phyloP scores from a whole-genome alignment of 2,888 invertebrate genomes.

The Pinctada fucata region DNA sequence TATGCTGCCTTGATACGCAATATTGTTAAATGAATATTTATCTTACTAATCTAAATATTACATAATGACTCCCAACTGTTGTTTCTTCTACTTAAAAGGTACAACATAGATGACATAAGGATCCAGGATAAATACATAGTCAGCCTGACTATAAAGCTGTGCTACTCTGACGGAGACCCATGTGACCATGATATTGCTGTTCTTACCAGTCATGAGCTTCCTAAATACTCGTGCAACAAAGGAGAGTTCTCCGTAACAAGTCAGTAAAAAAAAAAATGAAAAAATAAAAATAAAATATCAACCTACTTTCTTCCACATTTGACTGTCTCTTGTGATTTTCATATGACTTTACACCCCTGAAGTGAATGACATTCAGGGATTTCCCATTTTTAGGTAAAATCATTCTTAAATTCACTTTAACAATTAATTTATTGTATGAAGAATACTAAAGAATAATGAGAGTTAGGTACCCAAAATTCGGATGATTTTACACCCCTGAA shows the following conservation, averaged over 20 bases:
- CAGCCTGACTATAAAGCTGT: slow-evolving; percentile 25
- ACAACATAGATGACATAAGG: slow-evolving; percentile 24
- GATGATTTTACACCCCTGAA: too few relatives aligned
- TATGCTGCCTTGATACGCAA: too few relatives aligned
- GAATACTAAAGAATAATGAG: too few relatives aligned
- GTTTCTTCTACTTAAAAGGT: background rate
- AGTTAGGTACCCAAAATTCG: too few relatives aligned
- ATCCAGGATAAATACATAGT: slow-evolving; percentile 3
- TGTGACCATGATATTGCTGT: slow-evolving; percentile 28
- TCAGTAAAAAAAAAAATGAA: background rate
- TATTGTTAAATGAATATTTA: background rate
- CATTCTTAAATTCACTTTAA: too few relatives aligned
- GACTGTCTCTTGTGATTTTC: too few relatives aligned
- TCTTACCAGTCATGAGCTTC: slow-evolving; percentile 26
- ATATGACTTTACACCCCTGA: too few relatives aligned
- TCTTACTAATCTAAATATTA: background rate
- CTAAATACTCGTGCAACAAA: slow-evolving; percentile 30
- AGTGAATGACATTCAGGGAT: too few relatives aligned
- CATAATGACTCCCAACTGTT: background rate
- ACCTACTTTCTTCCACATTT: background rate
- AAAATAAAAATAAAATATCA: background rate
- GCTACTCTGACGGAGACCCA: slow-evolving; percentile 3
- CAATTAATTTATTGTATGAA: too few relatives aligned
- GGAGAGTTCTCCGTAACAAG: slow-evolving; percentile 14
- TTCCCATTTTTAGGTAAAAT: too few relatives aligned